A percentile compares a stretch with the other conserved stretches of the same genome.
Evolutionary conservation across 2,797 vertebrate genomes (phyloP).

Genomic region (Cynopterus sphinx): DNA sequence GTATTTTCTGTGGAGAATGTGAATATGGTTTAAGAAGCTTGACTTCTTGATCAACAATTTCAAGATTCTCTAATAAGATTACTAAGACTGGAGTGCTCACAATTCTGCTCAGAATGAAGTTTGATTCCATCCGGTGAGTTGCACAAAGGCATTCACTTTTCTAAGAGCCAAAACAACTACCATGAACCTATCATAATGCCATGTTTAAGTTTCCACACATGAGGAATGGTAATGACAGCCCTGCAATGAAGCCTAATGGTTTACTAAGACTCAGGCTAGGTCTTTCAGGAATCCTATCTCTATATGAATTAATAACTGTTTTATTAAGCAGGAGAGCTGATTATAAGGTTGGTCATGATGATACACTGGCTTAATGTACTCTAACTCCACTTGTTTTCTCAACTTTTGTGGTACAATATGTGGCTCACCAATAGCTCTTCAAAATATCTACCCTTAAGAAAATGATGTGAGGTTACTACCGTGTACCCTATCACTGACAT

Average conservation of each 20-base stretch:
- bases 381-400: not conserved
- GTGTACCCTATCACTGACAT: not conserved
- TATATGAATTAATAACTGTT: not conserved
- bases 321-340: not conserved
- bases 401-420: not conserved
- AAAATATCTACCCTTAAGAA: not conserved
- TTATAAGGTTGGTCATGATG: not conserved
- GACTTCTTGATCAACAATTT: not conserved
- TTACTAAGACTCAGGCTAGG: not conserved
- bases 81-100: not conserved
- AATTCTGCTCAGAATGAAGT: not conserved
- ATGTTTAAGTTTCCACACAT: not conserved
- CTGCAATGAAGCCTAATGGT: not conserved
- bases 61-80: not conserved
- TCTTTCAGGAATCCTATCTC: not conserved
- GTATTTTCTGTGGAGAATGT: not conserved
- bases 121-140: not conserved
- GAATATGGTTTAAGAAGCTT: not conserved
- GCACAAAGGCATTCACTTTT: not conserved
- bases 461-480: not conserved
- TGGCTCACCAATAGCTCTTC: not conserved
- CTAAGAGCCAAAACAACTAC: not conserved
- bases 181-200: not conserved
- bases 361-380: not conserved
- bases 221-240: not conserved